Conservation (phyloP, 2,888 invertebrate species). For the Drosophila neutralis region DNA sequence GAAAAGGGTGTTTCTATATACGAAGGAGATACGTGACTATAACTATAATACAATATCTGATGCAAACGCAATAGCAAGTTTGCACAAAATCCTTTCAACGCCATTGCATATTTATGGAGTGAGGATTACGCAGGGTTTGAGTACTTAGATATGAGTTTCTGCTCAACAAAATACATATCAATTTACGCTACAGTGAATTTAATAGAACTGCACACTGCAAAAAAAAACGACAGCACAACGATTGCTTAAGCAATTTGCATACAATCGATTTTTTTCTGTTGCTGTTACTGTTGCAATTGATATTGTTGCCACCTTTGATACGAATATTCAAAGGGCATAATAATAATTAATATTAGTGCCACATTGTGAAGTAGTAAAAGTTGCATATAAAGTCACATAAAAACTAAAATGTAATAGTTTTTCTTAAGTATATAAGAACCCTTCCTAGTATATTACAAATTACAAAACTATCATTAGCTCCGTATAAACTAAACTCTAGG, state of each 20-base stretch:
- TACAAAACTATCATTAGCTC: not conserved
- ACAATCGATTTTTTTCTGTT: not conserved
- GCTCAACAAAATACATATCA: constrained; percentile 28
- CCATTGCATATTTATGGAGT: not conserved
- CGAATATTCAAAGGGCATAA: not conserved
- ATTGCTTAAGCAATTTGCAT: constrained; percentile 5
- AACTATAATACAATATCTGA: constrained; percentile 13
- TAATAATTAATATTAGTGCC: not conserved
- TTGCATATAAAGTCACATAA: not conserved
- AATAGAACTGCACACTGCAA: constrained; percentile 24
- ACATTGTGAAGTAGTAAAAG: not conserved
- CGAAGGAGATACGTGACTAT: constrained; percentile 1
- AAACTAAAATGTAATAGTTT: not conserved
- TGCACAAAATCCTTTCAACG: constrained; percentile 19
- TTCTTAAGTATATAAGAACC: not conserved
- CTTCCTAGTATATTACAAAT: not conserved
- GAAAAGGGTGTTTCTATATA: not conserved
- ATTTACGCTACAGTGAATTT: constrained; percentile 29
- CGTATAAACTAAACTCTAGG: not conserved
- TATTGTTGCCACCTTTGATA: not conserved
- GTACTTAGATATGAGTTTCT: not conserved
- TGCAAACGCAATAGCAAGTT: constrained; percentile 11
- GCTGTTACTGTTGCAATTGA: not conserved
- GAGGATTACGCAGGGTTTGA: not conserved
- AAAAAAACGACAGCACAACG: not conserved